Evolutionary conservation across 2,888 invertebrate genomes (phyloP), one percentile per base, ranked within the genome.

Genomic region (Patella caerulea): DNA sequence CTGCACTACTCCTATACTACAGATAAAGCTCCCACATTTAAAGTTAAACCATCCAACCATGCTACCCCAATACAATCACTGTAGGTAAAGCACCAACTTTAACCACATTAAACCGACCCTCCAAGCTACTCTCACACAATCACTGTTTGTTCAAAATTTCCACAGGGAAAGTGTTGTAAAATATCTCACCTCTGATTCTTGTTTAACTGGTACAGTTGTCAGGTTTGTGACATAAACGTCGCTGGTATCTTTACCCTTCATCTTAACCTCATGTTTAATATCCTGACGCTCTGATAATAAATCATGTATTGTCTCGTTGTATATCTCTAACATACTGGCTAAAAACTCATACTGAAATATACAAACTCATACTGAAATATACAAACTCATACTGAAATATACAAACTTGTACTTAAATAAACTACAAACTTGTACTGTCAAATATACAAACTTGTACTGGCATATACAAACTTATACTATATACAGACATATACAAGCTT

Each of bases 271-370:
- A 92, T 95, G 95, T 74, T 93, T 94, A 77, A 94, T 94, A 24
- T 19, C 24, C 85, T 94, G 94, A 79, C 94, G 94, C 79, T 94
- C 86, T 45, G 86, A 94, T 5, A 96, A 93, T 74, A 96, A 92
- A 91, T 96, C 96, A 87, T 95, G 94, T 55, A 96, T 94, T 3
- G 95, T 94, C 90, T 96, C 96, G 92, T 96, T 96, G 89, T 96
- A 96, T 80, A 96, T 96, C 92, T 96, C 96, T 75, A 96, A 91
- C 89, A 96, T 96, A 70, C 95, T 95, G 1, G 95, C 95, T 89
- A 94, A 93, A 71, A 96, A 94, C 76, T 93, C 94, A 85, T 96
- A 95, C 84, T 94, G 86, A 71, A 85, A 82, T 73, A 79, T 45
- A 45, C 45, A 45, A 45, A 9, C 45, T 45, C 0, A 1, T 45